Base-by-base conservation (phyloP, 2,797 vertebrate genomes). In the Champsocephalus gunnari region DNA sequence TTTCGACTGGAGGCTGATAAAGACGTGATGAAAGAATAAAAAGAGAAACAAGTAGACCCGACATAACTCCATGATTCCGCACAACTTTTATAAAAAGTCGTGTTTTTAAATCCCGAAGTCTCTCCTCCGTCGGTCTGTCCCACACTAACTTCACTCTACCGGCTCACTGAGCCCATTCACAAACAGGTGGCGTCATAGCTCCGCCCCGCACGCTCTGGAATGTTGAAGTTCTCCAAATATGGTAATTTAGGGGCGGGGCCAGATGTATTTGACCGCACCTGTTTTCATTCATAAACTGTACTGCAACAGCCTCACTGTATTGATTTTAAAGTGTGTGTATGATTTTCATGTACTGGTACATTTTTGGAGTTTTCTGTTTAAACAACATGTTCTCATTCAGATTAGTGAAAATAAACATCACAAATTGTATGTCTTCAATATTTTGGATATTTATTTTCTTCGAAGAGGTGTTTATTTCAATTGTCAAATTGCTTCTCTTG, bases 181-280 rank as follows among this genome's bases (percentile, higher is more conserved):
- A 89, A 94, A 93, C 92, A 91, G 89, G 89, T 91, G 92, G 83
- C 90, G 93, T 89, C 87, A 81, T 73, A 47, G 74, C 87, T 43
- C 93, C 94, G 84, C 92, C 92, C 82, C 24, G 4, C 9, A 10
- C n/a, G 38, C 80, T 11, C 0, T 84, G 92, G 93, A 94, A 95
- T 94, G 90, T 69, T 64, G 82, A 74, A 70, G 28, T 9, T n/a
- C 13, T 62, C 88, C 89, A 66, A 74, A 92, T 89, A 80, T 86
- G 92, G 91, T 3, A 0, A 3, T 12, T 0, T 14, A 9, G 66
- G 82, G 92, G 91, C 81, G 88, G 66, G 61, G 80, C 58, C 71
- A 43, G 0, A 11, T 3, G 21, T 0, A 0, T 12, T 13, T 2
- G 34, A 66, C 77, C 34, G 58, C 88, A 93, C 90, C 91, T 93